Conservation (phyloP, 2,797 vertebrate genomes). For the Oreonectes daqikongensis region DNA sequence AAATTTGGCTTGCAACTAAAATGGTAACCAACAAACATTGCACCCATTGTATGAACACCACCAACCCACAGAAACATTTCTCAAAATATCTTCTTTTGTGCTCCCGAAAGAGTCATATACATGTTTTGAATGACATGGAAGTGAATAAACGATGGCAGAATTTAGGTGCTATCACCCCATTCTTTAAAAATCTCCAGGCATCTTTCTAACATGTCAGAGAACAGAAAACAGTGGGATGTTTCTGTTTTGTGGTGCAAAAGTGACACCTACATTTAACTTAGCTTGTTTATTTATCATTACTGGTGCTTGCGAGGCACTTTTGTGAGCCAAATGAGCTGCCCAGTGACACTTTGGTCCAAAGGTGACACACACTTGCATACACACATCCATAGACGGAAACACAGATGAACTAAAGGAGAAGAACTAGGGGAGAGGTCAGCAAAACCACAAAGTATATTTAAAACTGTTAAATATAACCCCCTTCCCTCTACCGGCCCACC, state of each 20-base stretch:
- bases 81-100: too few relatives aligned
- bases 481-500: not conserved
- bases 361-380: constrained; percentile 2
- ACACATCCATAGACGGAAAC: not conserved
- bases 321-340: constrained; percentile 4
- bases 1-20: too few relatives aligned
- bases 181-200: too few relatives aligned
- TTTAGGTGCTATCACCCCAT: too few relatives aligned
- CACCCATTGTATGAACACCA: too few relatives aligned
- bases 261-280: not conserved
- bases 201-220: too few relatives aligned
- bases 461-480: constrained; percentile 3
- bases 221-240: not conserved
- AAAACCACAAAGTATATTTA: constrained; percentile 1
- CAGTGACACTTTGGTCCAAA: constrained; percentile 9
- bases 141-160: too few relatives aligned
- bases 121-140: too few relatives aligned
- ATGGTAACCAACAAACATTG: too few relatives aligned
- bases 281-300: constrained; percentile 26
- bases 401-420: not conserved
- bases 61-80: too few relatives aligned
- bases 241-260: not conserved
- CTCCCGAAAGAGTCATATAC: too few relatives aligned
- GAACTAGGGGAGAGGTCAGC: constrained; percentile 7
- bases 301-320: constrained; percentile 6